Evolutionary conservation across 2,888 invertebrate species (phyloP), one percentile per base, ranked within the genome.

Genomic region (Rhimphoctona megacephalus): DNA sequence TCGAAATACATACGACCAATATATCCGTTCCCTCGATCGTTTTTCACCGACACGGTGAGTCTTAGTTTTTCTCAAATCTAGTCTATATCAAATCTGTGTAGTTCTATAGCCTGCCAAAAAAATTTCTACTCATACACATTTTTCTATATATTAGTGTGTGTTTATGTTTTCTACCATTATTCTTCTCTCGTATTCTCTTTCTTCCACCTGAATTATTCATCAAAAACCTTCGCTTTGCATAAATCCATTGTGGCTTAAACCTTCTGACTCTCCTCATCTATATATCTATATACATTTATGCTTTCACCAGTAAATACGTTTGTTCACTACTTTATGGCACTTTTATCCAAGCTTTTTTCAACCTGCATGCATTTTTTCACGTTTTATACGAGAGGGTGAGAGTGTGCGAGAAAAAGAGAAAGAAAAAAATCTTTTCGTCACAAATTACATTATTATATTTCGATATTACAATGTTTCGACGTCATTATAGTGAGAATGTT

Each of bases 1-100:
- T 90, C 74, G 54, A 70, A 90, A 89, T 88, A 91, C 78, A 89
- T 91, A 90, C 91, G 90, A 92, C 88, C 92, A 91, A 90, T 91
- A 80, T 90, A 86, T 66, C 83, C 81, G 81, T 90, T 90, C 92
- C 90, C 92, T 89, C 90, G 92, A 92, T 90, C 89, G 92, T 77
- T 91, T 93, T 93, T 81, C 93, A 93, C 93, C 93, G 90, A 90
- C 91, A 93, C 92, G 93, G 93, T 93, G 93, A 93, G 93, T 93
- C 91, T 92, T 84, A 85, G 36, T 67, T 85, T 89, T 90, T 90
- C 88, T 89, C 85, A 85, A 86, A 73, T 87, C 88, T 82, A 86
- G 82, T 80, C 78, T 88, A 46, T 81, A 73, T 87, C 88, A 80
- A 85, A 83, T 80, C 76, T 86, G 54, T 83, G 64, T 77, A 69